Evolutionary conservation across 1,140 invertebrate species (phyloP).

Genomic region (Macrobrachium rosenbergii): DNA sequence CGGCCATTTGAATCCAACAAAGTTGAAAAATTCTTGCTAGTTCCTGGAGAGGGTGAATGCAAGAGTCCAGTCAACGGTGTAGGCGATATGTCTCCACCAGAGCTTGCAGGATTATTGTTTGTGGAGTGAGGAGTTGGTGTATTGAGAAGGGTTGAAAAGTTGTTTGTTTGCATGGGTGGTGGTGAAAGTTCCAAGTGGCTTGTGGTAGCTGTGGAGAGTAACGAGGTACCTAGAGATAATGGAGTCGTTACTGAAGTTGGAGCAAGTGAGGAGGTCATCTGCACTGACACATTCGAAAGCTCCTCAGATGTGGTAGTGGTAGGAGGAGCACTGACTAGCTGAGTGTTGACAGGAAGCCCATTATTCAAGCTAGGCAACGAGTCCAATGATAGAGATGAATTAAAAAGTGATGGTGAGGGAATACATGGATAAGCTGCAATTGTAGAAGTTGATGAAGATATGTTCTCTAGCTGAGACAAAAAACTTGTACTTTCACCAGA

Average conservation of each 20-base stretch:
- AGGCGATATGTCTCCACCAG: background rate
- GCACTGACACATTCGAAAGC: background rate
- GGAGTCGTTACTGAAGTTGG: background rate
- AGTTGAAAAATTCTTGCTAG: constrained; percentile 31
- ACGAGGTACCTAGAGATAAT: constrained; percentile 19
- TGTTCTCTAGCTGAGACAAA: background rate
- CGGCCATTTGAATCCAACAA: constrained; percentile 20
- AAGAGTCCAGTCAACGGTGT: constrained; percentile 17
- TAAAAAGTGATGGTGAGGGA: constrained; percentile 16
- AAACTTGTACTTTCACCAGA: constrained; percentile 1
- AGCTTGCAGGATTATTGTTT: too few relatives aligned
- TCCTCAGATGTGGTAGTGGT: too few relatives aligned
- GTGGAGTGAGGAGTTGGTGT: constrained; percentile 39
- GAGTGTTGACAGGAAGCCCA: too few relatives aligned
- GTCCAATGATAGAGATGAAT: constrained; percentile 15
- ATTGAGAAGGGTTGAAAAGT: constrained; percentile 45
- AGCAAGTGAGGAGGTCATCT: background rate
- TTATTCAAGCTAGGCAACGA: too few relatives aligned
- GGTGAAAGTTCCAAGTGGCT: constrained; percentile 40
- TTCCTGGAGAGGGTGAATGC: constrained; percentile 22
- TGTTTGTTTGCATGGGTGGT: constrained; percentile 49
- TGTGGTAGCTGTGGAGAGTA: constrained; percentile 36
- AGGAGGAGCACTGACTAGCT: too few relatives aligned
- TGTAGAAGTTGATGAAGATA: background rate
- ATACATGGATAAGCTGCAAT: constrained; percentile 8